phyloP scores from a whole-genome alignment of 1,140 invertebrate genomes.

The Schlechtendalia chinensis region DNA sequence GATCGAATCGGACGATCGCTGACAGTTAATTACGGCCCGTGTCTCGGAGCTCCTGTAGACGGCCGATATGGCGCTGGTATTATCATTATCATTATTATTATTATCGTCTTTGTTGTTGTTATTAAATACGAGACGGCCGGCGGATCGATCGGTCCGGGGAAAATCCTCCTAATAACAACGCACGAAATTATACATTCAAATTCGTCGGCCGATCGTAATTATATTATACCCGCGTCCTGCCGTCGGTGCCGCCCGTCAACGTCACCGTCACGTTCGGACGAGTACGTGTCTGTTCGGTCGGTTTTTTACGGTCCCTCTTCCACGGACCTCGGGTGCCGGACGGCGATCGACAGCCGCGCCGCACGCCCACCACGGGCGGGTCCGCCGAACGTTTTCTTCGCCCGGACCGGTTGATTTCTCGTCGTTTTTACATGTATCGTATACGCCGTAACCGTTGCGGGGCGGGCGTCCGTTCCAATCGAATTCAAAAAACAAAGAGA shows the following conservation, averaged over 20 bases:
- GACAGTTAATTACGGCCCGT: conserved; percentile 46
- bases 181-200: conserved; percentile 44
- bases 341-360: conserved; percentile 35
- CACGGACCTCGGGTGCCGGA: conserved; percentile 28
- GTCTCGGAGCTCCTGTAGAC: conserved; percentile 31
- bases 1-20: conserved; percentile 43
- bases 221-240: not conserved
- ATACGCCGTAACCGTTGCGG: too few species aligned
- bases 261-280: too few species aligned
- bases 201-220: conserved; percentile 37
- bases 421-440: too few species aligned
- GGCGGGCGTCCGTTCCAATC: not conserved
- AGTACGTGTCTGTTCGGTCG: not conserved
- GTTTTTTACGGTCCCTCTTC: not conserved
- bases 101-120: not conserved
- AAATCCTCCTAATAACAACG: conserved; percentile 30
- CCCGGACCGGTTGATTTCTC: conserved; percentile 25
- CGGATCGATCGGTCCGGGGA: conserved; percentile 40
- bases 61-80: not conserved
- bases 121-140: not conserved
- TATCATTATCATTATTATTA: conserved; percentile 23
- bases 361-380: not conserved
- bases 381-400: not conserved
- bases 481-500: too few species aligned
- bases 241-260: too few species aligned